Base-by-base conservation (phyloP, 2,797 vertebrate genomes). In the Aplochiton taeniatus region DNA sequence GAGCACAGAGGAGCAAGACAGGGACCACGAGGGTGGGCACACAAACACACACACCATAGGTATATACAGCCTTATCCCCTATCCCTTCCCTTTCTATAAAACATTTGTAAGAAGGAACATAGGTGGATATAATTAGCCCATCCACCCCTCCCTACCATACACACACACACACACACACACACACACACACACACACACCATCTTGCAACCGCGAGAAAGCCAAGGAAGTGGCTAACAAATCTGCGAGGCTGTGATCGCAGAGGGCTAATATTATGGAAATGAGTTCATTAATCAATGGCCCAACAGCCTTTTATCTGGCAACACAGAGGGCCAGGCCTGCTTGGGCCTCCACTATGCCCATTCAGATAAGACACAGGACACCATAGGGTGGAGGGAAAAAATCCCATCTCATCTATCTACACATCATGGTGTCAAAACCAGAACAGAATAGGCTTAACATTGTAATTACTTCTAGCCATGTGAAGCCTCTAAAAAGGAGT, bases 221-320 rank as follows among this genome's bases (percentile, higher is more conserved):
- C 10, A 17, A 46, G n/a, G 64, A 46, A 9, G 61, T 66, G 58
- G 62, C 63, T 73, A 75, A 72, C 63, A 68, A 70, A 77, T 52
- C 65, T 51, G 8, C 63, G 49, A 65, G 49, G 65, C 77, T 73
- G 77, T 59, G 80, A 78, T 41, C 77, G 77, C 80, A 84, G 66
- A 63, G 66, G 65, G 79, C 81, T 87, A 87, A 90, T 88, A 89
- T 89, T 88, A 91, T 90, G 89, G 80, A 90, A 87, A 92, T 90
- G 0, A 78, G 78, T 80, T 89, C 73, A 91, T 91, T 87, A 88
- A 92, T 91, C 88, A 91, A 86, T 89, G 79, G 81, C 83, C 72
- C 76, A 83, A 72, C 72, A 59, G 71, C 74, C 79, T 88, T 90
- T 90, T 89, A 91, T 90, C 85, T 83, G 79, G 63, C 66, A 54